Evolutionary conservation across 1,140 invertebrate species (phyloP).

Genomic region (Archivesica marissinica): DNA sequence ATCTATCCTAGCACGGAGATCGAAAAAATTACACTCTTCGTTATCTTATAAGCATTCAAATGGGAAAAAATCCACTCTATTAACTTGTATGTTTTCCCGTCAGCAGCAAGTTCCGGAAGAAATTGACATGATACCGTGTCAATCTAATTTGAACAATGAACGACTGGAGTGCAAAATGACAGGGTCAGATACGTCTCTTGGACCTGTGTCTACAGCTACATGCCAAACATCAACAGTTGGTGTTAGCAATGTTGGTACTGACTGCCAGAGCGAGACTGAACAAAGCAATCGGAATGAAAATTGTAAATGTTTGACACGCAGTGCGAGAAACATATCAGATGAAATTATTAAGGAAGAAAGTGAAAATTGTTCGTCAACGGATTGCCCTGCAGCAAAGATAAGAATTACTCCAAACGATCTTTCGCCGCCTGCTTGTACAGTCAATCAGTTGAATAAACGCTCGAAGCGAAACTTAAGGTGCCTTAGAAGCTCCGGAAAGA

Average conservation of each 20-base stretch:
- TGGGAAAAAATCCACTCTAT: slow-evolving; percentile 5
- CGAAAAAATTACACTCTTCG: slow-evolving; percentile 58
- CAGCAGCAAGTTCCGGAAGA: slow-evolving; percentile 22
- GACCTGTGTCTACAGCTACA: background rate
- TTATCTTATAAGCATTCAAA: slow-evolving; percentile 20
- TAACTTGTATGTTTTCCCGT: slow-evolving; percentile 27
- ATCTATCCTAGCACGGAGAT: slow-evolving; percentile 72
- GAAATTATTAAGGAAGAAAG: slow-evolving; percentile 23
- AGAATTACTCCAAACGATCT: slow-evolving; percentile 9
- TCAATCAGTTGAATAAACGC: background rate
- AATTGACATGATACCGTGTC: background rate
- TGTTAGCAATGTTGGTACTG: background rate
- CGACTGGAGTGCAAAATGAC: background rate
- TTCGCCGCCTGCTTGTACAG: too few relatives aligned
- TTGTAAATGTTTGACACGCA: background rate
- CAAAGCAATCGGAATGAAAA: background rate
- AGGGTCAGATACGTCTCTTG: background rate
- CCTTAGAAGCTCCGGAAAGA: background rate
- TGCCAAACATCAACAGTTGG: background rate
- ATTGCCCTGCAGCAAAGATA: background rate
- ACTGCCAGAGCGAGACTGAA: background rate
- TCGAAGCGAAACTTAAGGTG: background rate
- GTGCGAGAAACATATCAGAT: background rate
- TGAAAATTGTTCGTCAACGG: slow-evolving; percentile 15
- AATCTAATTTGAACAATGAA: slow-evolving; percentile 7